A percentile compares a stretch with the other conserved stretches of the same genome.
Evolutionary conservation across 2,113 vertebrate genomes (phyloP).

Genomic region (Quiscalus mexicanus): DNA sequence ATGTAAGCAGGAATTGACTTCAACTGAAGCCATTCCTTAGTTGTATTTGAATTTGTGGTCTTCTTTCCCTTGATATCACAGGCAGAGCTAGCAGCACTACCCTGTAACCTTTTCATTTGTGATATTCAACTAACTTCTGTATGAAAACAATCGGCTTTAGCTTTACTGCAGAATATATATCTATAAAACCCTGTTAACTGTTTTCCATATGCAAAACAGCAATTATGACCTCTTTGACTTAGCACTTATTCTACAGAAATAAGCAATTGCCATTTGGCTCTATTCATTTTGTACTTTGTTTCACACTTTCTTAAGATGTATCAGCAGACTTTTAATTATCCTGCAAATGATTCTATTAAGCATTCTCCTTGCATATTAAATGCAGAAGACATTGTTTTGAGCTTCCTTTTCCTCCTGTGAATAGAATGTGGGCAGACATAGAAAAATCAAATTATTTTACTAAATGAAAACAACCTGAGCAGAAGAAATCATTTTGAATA

Average conservation of each 20-base stretch:
- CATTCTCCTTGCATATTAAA: constrained; percentile 76
- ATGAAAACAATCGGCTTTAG: constrained; percentile 50
- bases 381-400: constrained; percentile 73
- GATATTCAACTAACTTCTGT: constrained; percentile 30
- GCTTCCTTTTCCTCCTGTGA: constrained; percentile 60
- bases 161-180: constrained; percentile 39
- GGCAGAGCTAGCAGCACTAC: neutral
- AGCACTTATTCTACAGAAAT: constrained; percentile 67
- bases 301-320: constrained; percentile 70
- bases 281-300: constrained; percentile 69
- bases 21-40: neutral
- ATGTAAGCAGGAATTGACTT: neutral
- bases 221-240: constrained; percentile 74
- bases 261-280: constrained; percentile 65
- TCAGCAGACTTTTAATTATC: constrained; percentile 75
- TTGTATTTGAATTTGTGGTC: neutral
- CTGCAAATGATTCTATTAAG: constrained; percentile 73
- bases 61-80: neutral
- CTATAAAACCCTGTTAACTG: constrained; percentile 55
- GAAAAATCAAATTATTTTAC: constrained; percentile 77
- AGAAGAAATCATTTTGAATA: constrained; percentile 75
- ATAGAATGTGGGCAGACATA: constrained; percentile 70
- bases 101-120: constrained; percentile 24
- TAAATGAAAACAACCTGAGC: constrained; percentile 71
- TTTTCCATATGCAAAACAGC: constrained; percentile 67